phyloP scores from a whole-genome alignment of 1,140 invertebrate species.

The Hylaeus anthracinus region DNA sequence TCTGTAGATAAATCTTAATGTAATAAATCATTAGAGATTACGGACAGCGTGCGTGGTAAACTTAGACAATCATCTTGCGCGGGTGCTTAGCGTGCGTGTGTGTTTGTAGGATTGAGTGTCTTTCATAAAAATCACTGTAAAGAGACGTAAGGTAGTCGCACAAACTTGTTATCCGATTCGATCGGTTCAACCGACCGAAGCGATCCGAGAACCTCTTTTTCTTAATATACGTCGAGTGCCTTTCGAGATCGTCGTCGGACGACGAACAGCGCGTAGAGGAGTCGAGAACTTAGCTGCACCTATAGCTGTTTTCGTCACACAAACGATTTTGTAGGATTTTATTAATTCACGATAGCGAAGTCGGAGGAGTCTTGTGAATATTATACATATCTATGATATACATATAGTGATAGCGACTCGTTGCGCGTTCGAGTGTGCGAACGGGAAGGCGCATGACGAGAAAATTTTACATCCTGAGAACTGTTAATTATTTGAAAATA shows the following conservation, averaged over 20 bases:
- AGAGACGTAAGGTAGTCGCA: conserved; percentile 18
- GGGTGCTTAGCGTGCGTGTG: background rate
- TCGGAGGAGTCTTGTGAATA: conserved; percentile 74
- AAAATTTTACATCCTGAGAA: conserved; percentile 58
- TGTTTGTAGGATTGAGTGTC: conserved; percentile 11
- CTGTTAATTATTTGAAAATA: conserved; percentile 78
- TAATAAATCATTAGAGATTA: conserved; percentile 30
- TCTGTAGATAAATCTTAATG: conserved; percentile 68
- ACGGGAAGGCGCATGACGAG: conserved; percentile 11
- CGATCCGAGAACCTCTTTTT: conserved; percentile 4
- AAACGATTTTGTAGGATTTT: conserved; percentile 78
- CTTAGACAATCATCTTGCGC: conserved; percentile 4
- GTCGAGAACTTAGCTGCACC: conserved; percentile 56
- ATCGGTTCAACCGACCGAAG: conserved; percentile 27
- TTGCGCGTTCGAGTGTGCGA: conserved; percentile 6
- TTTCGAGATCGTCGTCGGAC: conserved; percentile 20
- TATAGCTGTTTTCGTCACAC: conserved; percentile 71
- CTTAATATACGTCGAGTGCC: conserved; percentile 28
- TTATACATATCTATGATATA: conserved; percentile 76
- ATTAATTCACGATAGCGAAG: conserved; percentile 63
- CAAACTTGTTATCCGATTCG: conserved; percentile 1
- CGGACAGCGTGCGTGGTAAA: conserved; percentile 18
- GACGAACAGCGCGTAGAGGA: conserved; percentile 44
- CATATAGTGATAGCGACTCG: conserved; percentile 60
- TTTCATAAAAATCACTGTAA: conserved; percentile 26